Base-by-base conservation (phyloP, 1,140 invertebrate species). In the Pollicipes pollicipes region DNA sequence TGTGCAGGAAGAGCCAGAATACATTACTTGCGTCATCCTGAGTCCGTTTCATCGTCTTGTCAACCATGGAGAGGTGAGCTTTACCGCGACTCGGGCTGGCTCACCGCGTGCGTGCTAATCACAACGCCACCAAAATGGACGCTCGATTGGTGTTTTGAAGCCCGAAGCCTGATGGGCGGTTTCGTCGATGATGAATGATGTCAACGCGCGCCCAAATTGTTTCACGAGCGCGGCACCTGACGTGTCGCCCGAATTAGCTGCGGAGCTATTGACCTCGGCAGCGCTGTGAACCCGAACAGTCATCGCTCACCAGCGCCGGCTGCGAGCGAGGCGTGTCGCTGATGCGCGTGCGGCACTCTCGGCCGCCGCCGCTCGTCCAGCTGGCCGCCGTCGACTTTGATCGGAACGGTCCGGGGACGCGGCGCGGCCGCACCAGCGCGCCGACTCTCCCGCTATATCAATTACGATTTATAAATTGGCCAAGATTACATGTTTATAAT, bases 401-500 rank as follows among this genome's bases (percentile, higher is more conserved):
- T 58, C 45, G 45, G 45, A 58, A 58, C 45, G 45, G 13, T 10
- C 45, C 45, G 45, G 2, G 10, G 24, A 10, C 45, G 45, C 45
- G 2, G 45, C 10, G 13, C 13, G 21, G 45, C 45, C 13, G 13
- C 45, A 24, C 45, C 45, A 21, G 45, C 45, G 45, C 45, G 13
- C 13, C 45, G n/a, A n/a, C n/a, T n/a, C n/a, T n/a, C n/a, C n/a
- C n/a, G n/a, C 45, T 10, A 21, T 58, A 58, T 58, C 45, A 58
- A 58, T 58, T 58, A 58, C 45, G 45, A 13, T 58, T 58, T 58
- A 58, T 58, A 58, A 58, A 58, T 58, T 58, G 45, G 45, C 45
- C 45, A 58, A 58, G 45, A 58, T 58, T 58, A 58, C 45, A 58
- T 58, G 45, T 58, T 58, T 58, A 58, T 58, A 58, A 58, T 58